Evolutionary conservation across 2,888 invertebrate genomes (phyloP), one percentile per base, ranked within the genome.

Genomic region (Zhengitettix transpicula): DNA sequence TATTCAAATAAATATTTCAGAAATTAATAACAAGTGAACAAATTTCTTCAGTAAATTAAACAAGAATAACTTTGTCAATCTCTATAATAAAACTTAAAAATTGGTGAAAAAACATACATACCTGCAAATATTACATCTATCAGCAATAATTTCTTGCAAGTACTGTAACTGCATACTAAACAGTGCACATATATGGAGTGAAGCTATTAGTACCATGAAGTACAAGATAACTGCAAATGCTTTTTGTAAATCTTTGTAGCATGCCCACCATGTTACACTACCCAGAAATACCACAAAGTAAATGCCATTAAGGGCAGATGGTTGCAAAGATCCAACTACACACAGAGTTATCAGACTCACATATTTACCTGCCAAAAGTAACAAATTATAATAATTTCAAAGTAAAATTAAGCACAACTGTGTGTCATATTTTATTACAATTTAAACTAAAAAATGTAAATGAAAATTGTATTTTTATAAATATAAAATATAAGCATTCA

Each of bases 281-380:
- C 81, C 81, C 69, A 97, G 78, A 73, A 96, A 96, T 60, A 87
- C 78, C 58, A 94, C 69, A 74, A 90, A 95, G 74, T 97, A 96
- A 54, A 94, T 78, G 11, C 86, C 87, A 52, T 89, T 89, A 28
- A 85, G 82, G 42, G 89, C 76, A 58, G 92, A 91, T 1, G 96
- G 96, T 53, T 86, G 81, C 70, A 92, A 75, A 62, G 87, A 83
- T 1, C 87, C 88, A 10, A 84, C 81, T 65, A 84, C 75, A 74
- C 87, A 87, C 67, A 89, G 73, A 10, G 82, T 76, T 57, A 80
- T 76, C 53, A 87, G 72, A 17, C 81, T 80, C 9, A 82, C 67
- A 52, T 61, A 62, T 52, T 64, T 64, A 28, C 62, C 61, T 62
- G 62, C 28, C 41, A 56, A 14, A 54, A 17, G 28, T 40, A 40